These are phyloP conservation scores for Poecilia latipinna DNA, from an alignment of 2,113 vertebrate species.

Conservation along the genomic window DNA sequence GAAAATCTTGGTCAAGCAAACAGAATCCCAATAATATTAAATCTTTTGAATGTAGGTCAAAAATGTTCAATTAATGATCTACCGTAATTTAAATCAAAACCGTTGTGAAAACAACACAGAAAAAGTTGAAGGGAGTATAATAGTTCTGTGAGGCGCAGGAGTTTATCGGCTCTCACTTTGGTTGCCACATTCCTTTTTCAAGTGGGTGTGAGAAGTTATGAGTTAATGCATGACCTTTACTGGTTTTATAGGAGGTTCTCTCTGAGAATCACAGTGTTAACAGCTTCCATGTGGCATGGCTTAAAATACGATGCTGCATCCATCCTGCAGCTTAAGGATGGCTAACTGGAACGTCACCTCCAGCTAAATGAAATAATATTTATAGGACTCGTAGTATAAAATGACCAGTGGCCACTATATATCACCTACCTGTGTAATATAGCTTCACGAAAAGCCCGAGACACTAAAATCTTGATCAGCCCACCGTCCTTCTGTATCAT, in stretches of 20 bases:
- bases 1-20: no score
- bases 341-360: slow-evolving; percentile 46
- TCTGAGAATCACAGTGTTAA: slow-evolving; percentile 32
- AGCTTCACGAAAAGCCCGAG: slow-evolving; percentile 38
- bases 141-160: neutral
- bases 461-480: slow-evolving; percentile 19
- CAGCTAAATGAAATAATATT: slow-evolving; percentile 67
- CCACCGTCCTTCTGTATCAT: slow-evolving; percentile 9
- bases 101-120: neutral
- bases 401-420: slow-evolving; percentile 39
- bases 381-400: slow-evolving; percentile 44
- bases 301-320: slow-evolving; percentile 48
- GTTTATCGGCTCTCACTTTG: slow-evolving; percentile 11
- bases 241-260: slow-evolving; percentile 59
- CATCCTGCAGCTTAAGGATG: slow-evolving; percentile 44
- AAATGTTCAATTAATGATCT: no score
- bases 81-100: no score
- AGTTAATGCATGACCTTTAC: slow-evolving; percentile 70
- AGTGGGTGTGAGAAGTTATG: slow-evolving; percentile 48
- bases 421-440: slow-evolving; percentile 40
- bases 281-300: slow-evolving; percentile 37
- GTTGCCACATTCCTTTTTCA: slow-evolving; percentile 23
- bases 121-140: neutral
- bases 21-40: no score
- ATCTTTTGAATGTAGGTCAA: no score